Evolutionary conservation across 2,797 vertebrate genomes (phyloP).

Genomic region (Micropoecilia bifurca): DNA sequence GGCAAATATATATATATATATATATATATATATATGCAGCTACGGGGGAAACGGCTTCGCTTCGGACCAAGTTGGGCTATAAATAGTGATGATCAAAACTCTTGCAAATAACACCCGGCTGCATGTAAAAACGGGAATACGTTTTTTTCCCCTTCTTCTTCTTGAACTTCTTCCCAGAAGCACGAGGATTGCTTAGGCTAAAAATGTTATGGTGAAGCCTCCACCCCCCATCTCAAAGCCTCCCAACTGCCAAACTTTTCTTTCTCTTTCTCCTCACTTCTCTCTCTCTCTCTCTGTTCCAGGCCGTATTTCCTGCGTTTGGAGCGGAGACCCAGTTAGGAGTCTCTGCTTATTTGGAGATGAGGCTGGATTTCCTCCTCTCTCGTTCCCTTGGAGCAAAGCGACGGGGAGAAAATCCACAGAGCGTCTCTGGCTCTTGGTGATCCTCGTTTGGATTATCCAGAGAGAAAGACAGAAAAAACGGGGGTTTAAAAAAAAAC

Average conservation of each 20-base stretch:
- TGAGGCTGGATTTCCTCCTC: slow-evolving; percentile 71
- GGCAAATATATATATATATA: slow-evolving; percentile 44
- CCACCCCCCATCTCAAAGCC: slow-evolving; percentile 61
- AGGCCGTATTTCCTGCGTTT: slow-evolving; percentile 79
- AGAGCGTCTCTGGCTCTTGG: slow-evolving; percentile 43
- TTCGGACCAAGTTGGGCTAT: slow-evolving; percentile 71
- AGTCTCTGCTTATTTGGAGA: slow-evolving; percentile 71
- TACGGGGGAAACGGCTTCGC: slow-evolving; percentile 68
- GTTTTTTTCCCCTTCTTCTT: not conserved
- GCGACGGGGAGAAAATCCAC: slow-evolving; percentile 47
- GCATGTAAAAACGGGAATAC: slow-evolving; percentile 24
- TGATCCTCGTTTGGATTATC: slow-evolving; percentile 42
- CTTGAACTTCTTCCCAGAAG: slow-evolving; percentile 12
- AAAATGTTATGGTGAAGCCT: slow-evolving; percentile 34
- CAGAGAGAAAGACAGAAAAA: not conserved
- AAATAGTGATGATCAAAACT: slow-evolving; percentile 80
- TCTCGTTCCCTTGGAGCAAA: slow-evolving; percentile 57
- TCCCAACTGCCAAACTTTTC: slow-evolving; percentile 76
- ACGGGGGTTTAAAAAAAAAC: no score
- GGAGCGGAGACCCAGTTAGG: slow-evolving; percentile 63
- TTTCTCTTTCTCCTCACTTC: not conserved
- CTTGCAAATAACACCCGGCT: slow-evolving; percentile 64
- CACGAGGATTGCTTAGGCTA: not conserved
- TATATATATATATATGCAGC: slow-evolving; percentile 45
- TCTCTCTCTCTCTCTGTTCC: slow-evolving; percentile 16